Conservation (phyloP, 1,140 invertebrate genomes). For the Stratiolaelaps scimitus region DNA sequence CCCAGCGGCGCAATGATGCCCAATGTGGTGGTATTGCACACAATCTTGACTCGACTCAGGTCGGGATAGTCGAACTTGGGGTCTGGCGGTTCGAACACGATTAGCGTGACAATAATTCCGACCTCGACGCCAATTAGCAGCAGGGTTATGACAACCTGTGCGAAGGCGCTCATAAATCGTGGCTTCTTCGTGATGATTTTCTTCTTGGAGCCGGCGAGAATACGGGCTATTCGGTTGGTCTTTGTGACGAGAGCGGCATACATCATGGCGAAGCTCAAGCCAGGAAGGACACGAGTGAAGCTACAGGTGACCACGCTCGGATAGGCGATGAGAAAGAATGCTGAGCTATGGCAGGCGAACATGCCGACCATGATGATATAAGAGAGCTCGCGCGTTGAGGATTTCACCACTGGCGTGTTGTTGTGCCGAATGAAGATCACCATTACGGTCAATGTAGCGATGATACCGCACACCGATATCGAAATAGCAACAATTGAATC, state of each 20-base stretch:
- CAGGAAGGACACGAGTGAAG: conserved; percentile 55
- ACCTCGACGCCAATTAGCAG: conserved; percentile 57
- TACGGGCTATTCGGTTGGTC: conserved; percentile 70
- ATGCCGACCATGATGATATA: conserved; percentile 57
- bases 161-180: conserved; percentile 50
- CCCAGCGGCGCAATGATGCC: conserved; percentile 61
- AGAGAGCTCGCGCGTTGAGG: conserved; percentile 53
- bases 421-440: conserved; percentile 53
- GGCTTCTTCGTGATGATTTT: conserved; percentile 63
- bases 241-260: conserved; percentile 69
- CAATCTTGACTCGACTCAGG: conserved; percentile 47
- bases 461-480: conserved; percentile 50
- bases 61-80: conserved; percentile 49
- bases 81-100: conserved; percentile 55
- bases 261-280: conserved; percentile 65
- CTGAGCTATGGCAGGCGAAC: conserved; percentile 46
- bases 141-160: conserved; percentile 53
- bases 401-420: conserved; percentile 57
- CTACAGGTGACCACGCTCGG: conserved; percentile 55
- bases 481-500: conserved; percentile 50
- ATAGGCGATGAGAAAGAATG: conserved; percentile 57
- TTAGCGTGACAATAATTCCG: conserved; percentile 53
- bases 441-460: conserved; percentile 49
- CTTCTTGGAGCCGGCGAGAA: conserved; percentile 67
- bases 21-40: conserved; percentile 52